These are phyloP conservation scores for Heterotilapia buettikoferi DNA, from an alignment of 2,113 vertebrate genomes.

Conservation along the genomic window DNA sequence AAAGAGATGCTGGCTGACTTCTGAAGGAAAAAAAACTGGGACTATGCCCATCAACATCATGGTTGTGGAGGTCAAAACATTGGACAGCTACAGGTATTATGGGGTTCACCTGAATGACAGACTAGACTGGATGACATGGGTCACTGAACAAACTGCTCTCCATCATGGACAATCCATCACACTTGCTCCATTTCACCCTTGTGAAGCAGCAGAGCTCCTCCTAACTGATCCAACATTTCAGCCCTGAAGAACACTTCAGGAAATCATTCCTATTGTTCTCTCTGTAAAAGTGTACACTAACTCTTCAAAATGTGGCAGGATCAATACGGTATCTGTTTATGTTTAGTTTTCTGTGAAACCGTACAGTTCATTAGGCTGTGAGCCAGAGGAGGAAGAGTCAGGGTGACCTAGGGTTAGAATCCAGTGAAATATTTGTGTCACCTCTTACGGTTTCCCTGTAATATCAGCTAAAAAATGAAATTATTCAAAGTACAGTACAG, in stretches of 20 bases:
- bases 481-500: background rate
- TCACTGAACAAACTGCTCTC: background rate
- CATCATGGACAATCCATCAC: background rate
- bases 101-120: background rate
- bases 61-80: background rate
- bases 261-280: background rate
- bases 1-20: background rate
- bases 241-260: background rate
- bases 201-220: background rate
- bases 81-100: background rate
- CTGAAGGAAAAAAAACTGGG: background rate
- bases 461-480: background rate
- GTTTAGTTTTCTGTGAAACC: background rate
- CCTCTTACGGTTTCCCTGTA: background rate
- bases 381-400: background rate
- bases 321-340: background rate
- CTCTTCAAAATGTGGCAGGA: background rate
- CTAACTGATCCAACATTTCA: background rate
- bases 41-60: fast-evolving
- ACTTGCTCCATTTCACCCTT: background rate
- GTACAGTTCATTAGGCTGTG: background rate
- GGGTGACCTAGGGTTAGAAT: background rate
- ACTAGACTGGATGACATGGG: background rate
- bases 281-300: background rate
- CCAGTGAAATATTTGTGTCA: background rate